These are phyloP conservation scores for Micrasema longulum DNA, from an alignment of 1,140 invertebrate genomes.

Conservation along the genomic window DNA sequence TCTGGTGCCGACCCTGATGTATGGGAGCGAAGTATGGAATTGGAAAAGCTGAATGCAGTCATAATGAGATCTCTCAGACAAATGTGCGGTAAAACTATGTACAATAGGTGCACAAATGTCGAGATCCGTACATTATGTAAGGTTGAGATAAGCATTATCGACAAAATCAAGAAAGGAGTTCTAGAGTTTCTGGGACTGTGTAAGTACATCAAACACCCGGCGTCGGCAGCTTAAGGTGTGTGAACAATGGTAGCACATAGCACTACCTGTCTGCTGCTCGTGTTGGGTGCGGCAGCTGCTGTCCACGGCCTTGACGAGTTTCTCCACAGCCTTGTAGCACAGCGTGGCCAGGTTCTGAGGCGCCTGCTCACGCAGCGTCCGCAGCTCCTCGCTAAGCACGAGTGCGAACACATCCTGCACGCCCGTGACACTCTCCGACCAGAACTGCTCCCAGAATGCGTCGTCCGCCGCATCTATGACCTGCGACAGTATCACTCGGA, in stretches of 20 bases:
- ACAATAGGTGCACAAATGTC: too few relatives aligned
- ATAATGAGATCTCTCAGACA: too few relatives aligned
- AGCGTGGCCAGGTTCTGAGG: constrained; percentile 99
- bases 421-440: constrained; percentile 93
- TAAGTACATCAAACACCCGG: too few relatives aligned
- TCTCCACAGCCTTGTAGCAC: constrained; percentile 98
- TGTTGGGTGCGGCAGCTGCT: constrained; percentile 91
- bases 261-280: constrained; percentile 91
- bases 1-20: too few relatives aligned
- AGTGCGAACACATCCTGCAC: constrained; percentile 98
- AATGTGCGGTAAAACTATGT: too few relatives aligned
- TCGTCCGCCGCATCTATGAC: constrained; percentile 93
- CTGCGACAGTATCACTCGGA: constrained; percentile 67
- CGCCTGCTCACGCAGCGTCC: constrained; percentile 93
- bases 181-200: too few relatives aligned
- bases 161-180: too few relatives aligned
- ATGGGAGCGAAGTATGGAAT: too few relatives aligned
- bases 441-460: constrained; percentile 98
- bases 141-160: too few relatives aligned
- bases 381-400: constrained; percentile 93
- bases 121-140: too few relatives aligned
- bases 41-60: too few relatives aligned
- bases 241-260: background rate
- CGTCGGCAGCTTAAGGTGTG: background rate
- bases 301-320: constrained; percentile 93